These are phyloP conservation scores for Timandra comae DNA, from an alignment of 2,888 invertebrate genomes.

Conservation along the genomic window DNA sequence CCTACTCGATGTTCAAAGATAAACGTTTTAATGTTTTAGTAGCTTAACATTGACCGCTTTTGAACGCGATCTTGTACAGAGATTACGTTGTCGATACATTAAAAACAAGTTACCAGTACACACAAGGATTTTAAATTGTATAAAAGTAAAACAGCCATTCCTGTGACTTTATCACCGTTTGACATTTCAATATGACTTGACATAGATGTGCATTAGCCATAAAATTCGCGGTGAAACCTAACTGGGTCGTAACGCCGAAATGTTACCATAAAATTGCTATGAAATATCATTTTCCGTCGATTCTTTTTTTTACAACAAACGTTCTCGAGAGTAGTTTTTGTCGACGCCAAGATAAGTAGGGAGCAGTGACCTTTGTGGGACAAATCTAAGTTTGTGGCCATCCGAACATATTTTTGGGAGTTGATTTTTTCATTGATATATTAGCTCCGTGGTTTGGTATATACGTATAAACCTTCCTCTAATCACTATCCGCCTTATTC, in stretches of 20 bases:
- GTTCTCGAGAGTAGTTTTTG: conserved; percentile 4
- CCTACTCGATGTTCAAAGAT: conserved; percentile 3
- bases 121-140: too few species aligned
- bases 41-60: conserved; percentile 3
- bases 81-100: too few species aligned
- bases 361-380: conserved; percentile 21
- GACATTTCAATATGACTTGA: not conserved
- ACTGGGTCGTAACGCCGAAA: conserved; percentile 7
- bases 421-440: too few species aligned
- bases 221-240: conserved; percentile 22
- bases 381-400: conserved; percentile 11
- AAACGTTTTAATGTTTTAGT: not conserved
- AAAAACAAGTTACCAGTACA: too few species aligned
- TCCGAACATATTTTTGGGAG: too few species aligned
- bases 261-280: conserved; percentile 1
- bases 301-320: too few species aligned
- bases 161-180: conserved; percentile 1
- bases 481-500: too few species aligned
- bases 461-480: too few species aligned
- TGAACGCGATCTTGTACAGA: not conserved
- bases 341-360: conserved; percentile 1
- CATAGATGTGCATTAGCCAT: conserved; percentile 34
- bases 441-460: too few species aligned
- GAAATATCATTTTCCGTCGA: not conserved
- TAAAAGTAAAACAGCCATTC: too few species aligned